These are phyloP conservation scores for Coregonus sp. DNA, from an alignment of 2,797 vertebrate species.

Conservation along the genomic window DNA sequence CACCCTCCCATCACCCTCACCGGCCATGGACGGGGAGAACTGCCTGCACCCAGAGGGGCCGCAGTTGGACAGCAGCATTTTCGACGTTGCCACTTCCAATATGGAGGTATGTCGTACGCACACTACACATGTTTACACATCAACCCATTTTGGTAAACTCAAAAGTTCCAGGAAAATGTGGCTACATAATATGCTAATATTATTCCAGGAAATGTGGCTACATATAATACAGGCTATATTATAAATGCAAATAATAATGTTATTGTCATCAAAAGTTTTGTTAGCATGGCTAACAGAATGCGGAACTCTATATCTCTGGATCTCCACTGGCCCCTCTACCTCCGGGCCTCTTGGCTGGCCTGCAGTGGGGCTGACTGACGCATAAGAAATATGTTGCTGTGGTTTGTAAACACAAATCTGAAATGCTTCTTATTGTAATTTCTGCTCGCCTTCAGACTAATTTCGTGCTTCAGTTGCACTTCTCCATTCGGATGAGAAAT, in stretches of 20 bases:
- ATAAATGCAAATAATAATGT: not conserved
- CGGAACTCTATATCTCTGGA: not conserved
- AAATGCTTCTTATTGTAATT: too few relatives aligned
- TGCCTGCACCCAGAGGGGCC: conserved; percentile 79
- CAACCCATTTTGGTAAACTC: not conserved
- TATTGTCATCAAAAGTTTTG: not conserved
- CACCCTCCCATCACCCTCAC: conserved; percentile 80
- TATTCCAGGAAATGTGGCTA: too few relatives aligned
- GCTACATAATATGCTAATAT: not conserved
- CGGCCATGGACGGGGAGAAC: conserved; percentile 91
- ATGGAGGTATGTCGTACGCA: conserved; percentile 60
- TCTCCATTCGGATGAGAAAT: too few relatives aligned
- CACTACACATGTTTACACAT: not conserved
- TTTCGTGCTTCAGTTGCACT: too few relatives aligned
- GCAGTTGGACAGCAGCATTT: conserved; percentile 73
- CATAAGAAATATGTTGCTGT: too few relatives aligned
- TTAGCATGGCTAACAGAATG: not conserved
- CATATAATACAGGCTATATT: too few relatives aligned
- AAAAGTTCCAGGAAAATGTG: not conserved
- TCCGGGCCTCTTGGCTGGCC: too few relatives aligned
- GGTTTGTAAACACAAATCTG: too few relatives aligned
- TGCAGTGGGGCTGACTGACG: too few relatives aligned
- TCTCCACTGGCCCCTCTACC: too few relatives aligned
- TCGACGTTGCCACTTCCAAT: conserved; percentile 65
- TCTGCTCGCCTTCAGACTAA: too few relatives aligned